Base-by-base conservation (phyloP, 1,140 invertebrate genomes). In the Nylanderia fulva region DNA sequence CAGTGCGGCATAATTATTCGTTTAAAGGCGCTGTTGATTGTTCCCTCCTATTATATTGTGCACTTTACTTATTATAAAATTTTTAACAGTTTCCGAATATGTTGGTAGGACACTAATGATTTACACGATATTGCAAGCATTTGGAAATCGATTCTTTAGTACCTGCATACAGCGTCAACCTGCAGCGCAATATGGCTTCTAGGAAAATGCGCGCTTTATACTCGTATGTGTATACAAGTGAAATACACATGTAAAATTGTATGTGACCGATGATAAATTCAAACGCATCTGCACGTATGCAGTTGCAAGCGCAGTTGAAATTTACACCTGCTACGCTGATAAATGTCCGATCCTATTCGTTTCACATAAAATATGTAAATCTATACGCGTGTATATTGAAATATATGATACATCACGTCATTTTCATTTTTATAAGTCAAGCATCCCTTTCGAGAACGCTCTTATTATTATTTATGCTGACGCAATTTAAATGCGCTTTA, bases 211-310 rank as follows among this genome's bases (percentile, higher is more conserved):
- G 52, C 45, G 36, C 52, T 8, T 21, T 69, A 15, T 79, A n/a
- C n/a, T n/a, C n/a, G n/a, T n/a, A 54, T 5, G 8, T 39, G 64
- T 33, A 42, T 13, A 27, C 11, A 13, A 45, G 27, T 39, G 24
- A 42, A 56, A 36, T n/a, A n/a, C 13, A 45, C 18, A 29, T n/a
- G n/a, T 6, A 2, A 72, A 45, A 71, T 72, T 58, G 39, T 71
- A 21, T 21, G 24, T 42, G 36, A 52, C 39, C 48, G 48, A 82
- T 60, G 66, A 82, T 71, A 82, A 72, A 82, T 82, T 72, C 77
- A 82, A 2, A 82, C 13, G 66, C 77, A 58, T 71, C 39, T 72
- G 36, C 48, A 68, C 48, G 15, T 54, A 42, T 27, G 45, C 36
- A 42, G 7, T 24, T 58, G 48, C 66, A 71, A 58, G 52, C 77